These are phyloP conservation scores for Tautogolabrus adspersus DNA, from an alignment of 2,113 vertebrate genomes.

Conservation along the genomic window DNA sequence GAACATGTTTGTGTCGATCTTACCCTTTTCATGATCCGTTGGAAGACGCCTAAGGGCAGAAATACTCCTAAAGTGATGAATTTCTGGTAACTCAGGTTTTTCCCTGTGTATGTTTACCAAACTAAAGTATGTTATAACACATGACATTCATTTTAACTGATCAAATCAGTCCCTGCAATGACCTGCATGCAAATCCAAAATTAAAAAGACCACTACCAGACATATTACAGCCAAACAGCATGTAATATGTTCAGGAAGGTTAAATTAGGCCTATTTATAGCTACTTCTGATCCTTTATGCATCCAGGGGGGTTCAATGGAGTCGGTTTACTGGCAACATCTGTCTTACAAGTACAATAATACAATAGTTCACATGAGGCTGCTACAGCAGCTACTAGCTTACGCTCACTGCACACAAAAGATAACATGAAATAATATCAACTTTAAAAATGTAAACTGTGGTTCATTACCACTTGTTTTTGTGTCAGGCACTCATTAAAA, in stretches of 20 bases:
- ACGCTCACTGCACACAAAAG: too few species aligned
- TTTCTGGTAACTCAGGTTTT: not conserved
- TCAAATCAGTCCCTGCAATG: not conserved
- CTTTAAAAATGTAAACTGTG: not conserved
- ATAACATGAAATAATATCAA: not conserved
- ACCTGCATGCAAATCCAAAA: conserved; percentile 27
- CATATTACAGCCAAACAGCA: conserved; percentile 27
- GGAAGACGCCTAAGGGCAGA: not conserved
- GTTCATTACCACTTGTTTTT: not conserved
- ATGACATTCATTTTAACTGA: not conserved
- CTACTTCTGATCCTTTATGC: not conserved
- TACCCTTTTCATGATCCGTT: not conserved
- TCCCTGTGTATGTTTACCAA: not conserved
- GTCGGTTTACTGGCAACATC: not conserved
- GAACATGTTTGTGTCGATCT: not conserved
- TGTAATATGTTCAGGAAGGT: conserved; percentile 16
- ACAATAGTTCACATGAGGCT: not conserved
- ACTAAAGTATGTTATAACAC: not conserved
- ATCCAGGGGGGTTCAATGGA: not conserved
- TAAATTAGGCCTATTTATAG: not conserved
- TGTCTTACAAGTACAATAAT: not conserved
- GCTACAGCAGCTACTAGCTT: not conserved
- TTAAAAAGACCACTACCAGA: conserved; percentile 36
- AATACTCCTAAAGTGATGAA: too few species aligned
- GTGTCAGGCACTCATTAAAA: not conserved